Evolutionary conservation across 2,888 invertebrate genomes (phyloP).

Genomic region (Therioaphis trifolii): DNA sequence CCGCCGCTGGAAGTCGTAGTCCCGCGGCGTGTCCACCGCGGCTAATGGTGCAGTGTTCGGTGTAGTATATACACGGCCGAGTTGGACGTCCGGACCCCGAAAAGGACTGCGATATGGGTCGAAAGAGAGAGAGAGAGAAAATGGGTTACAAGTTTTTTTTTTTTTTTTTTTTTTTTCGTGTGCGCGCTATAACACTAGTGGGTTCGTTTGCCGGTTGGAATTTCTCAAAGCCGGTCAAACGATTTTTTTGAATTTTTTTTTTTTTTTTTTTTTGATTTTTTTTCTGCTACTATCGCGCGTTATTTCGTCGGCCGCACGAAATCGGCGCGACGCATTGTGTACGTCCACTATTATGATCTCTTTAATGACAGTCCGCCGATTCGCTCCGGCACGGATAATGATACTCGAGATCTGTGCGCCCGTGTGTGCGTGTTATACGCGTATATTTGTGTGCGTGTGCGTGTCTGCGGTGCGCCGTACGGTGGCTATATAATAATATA

Average conservation of each 20-base stretch:
- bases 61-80: too few relatives aligned
- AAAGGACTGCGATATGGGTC: too few relatives aligned
- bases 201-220: neutral
- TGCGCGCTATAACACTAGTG: too few relatives aligned
- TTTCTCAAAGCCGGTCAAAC: slow-evolving; percentile 4
- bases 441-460: too few relatives aligned
- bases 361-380: slow-evolving; percentile 24
- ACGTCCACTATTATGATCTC: neutral
- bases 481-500: slow-evolving; percentile 31
- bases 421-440: neutral
- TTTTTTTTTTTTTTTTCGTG: neutral
- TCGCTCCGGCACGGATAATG: slow-evolving; percentile 32
- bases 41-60: slow-evolving; percentile 15
- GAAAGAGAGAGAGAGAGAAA: neutral
- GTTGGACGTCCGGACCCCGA: neutral
- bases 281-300: too few relatives aligned
- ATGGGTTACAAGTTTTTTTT: neutral
- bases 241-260: too few relatives aligned
- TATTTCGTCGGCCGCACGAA: neutral
- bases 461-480: too few relatives aligned
- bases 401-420: neutral
- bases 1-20: slow-evolving; percentile 33
- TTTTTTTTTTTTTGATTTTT: neutral
- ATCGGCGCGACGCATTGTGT: neutral
- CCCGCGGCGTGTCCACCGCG: slow-evolving; percentile 26